A percentile compares a stretch with the other conserved stretches of the same genome.
Conservation (phyloP, 92 coral and sea anemone genomes). For the Umimayanthus kanabou region DNA sequence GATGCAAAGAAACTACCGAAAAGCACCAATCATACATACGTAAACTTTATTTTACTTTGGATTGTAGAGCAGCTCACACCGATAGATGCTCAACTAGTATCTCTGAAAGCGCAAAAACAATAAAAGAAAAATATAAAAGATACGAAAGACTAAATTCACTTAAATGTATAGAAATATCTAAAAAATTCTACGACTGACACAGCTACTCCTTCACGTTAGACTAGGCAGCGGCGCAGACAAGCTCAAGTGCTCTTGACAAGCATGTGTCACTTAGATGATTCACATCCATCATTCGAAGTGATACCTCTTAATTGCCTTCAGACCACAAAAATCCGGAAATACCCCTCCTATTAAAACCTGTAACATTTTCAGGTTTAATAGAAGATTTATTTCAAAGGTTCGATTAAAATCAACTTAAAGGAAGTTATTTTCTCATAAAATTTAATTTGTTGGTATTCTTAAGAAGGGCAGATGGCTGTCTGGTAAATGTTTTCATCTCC, state of each 20-base stretch:
- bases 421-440: constrained; percentile 26
- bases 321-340: constrained; percentile 34
- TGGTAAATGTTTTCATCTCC: constrained; percentile 12
- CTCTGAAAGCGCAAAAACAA: no score
- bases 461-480: not conserved
- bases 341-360: constrained; percentile 27
- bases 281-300: constrained; percentile 38
- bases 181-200: no score
- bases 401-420: constrained; percentile 31
- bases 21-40: no score
- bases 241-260: constrained; percentile 48
- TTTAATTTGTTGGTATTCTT: constrained; percentile 16
- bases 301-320: constrained; percentile 51
- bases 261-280: constrained; percentile 51
- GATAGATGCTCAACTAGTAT: no score
- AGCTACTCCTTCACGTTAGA: no score
- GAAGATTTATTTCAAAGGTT: constrained; percentile 17
- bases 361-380: constrained; percentile 5
- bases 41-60: no score
- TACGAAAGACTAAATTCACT: no score
- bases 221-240: not conserved
- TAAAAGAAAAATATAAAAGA: no score
- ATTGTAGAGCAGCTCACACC: no score
- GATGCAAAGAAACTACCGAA: constrained; percentile 7
- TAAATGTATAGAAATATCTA: no score